These are phyloP conservation scores for Synergus umbraculus DNA, from an alignment of 2,888 invertebrate genomes.

Conservation along the genomic window DNA sequence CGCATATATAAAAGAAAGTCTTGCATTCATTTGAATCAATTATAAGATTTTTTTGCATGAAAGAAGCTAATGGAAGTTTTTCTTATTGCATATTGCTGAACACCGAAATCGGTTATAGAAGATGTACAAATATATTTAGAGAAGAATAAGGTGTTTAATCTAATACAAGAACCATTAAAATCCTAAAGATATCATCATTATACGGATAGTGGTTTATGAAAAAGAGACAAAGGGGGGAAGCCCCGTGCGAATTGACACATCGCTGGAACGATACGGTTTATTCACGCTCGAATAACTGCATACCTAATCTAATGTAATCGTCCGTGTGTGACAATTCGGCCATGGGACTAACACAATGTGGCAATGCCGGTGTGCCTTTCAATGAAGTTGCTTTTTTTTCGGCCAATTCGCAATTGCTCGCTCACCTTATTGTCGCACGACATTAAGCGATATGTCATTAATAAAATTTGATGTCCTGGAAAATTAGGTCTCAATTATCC, in stretches of 20 bases:
- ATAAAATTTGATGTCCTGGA: slow-evolving; percentile 74
- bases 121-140: no score
- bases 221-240: neutral
- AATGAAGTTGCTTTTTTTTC: slow-evolving; percentile 57
- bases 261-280: slow-evolving; percentile 56
- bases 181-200: neutral
- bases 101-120: no score
- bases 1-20: neutral
- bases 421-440: slow-evolving; percentile 49
- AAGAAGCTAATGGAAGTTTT: no score
- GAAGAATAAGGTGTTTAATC: neutral
- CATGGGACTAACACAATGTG: slow-evolving; percentile 57
- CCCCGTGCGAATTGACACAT: slow-evolving; percentile 60
- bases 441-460: slow-evolving; percentile 61
- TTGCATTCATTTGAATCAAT: no score
- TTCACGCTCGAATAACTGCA: slow-evolving; percentile 70
- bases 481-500: slow-evolving; percentile 72
- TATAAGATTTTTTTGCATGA: no score
- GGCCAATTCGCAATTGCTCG: slow-evolving; percentile 55
- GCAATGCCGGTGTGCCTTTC: slow-evolving; percentile 50
- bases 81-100: no score
- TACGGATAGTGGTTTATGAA: neutral
- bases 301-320: slow-evolving; percentile 73
- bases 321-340: slow-evolving; percentile 65
- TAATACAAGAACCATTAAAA: neutral